Base-by-base conservation (phyloP, 1,140 invertebrate genomes). In the Aphelinus certus region DNA sequence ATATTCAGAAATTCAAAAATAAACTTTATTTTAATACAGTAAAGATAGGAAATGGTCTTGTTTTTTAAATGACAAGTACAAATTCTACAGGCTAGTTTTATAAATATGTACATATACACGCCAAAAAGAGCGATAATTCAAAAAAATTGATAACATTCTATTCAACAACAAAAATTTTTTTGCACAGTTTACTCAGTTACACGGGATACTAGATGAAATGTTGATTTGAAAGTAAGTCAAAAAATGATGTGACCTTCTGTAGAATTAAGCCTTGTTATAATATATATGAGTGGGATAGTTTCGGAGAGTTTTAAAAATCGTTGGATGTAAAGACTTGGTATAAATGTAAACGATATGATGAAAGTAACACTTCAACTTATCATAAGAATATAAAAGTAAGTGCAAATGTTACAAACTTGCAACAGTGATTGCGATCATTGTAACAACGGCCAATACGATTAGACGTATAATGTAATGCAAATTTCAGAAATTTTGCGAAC, bases 51-150 rank as follows among this genome's bases (percentile, higher is more conserved):
- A 84, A 82, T 82, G 78, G 71, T 83, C 49, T 78, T 72, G 76
- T 83, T 73, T 77, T 78, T 72, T 81, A 79, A 82, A 81, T 86
- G 84, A 85, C 84, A 83, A 83, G 81, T 85, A 84, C 80, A 83
- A 84, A 85, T 80, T 78, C 80, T 86, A 86, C 79, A 75, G 55
- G 77, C 83, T 86, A 86, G 72, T 78, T 82, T 82, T 79, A 84
- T 84, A 84, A 84, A 83, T 85, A 86, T 85, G 77, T 85, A 86
- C 83, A 84, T 77, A 78, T 79, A 83, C 78, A 82, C 80, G 79
- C 78, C 79, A 81, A 81, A 73, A 63, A 68, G 61, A 77, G 67
- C 67, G 57, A 70, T 49, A 64, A 4, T 70, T 58, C 9, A 45
- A 65, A 47, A 46, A 49, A 62, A 62, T 10, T 56, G 57, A 63